Base-by-base conservation (phyloP, 2,888 invertebrate genomes). In the Pegoplata infirma region DNA sequence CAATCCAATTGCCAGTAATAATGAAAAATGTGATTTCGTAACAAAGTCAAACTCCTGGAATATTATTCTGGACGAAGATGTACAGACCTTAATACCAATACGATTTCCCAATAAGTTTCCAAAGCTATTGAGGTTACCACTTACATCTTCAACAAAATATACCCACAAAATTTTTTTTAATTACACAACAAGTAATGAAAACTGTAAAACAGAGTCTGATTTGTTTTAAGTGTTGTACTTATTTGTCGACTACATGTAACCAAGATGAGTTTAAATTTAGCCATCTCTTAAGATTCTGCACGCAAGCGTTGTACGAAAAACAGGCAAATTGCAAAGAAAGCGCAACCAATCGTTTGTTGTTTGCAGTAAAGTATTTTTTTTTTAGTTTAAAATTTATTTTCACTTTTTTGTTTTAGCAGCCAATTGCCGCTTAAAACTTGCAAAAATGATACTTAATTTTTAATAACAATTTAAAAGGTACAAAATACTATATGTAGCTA, bases 191-290 rank as follows among this genome's bases (percentile, higher is more conserved):
- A 28, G 49, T 51, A 36, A 63, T n/a, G 32, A 36, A 36, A 32
- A 51, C 63, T 46, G 51, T 36, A 63, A 51, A 73, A 67, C 19
- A 63, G 23, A 36, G 3, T 51, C 72, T 77, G 77, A 73, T 73
- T 73, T 77, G 67, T 73, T 77, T 44, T n/a, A 61, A 64, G 67
- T 58, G 59, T 75, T 79, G 69, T 55, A 71, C 61, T 66, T 59
- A 74, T 78, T 75, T 79, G 66, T 74, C 67, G 66, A 28, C 40
- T 67, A 68, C 21, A 49, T 67, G 66, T 59, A 51, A 58, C 58
- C 14, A 51, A 14, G 23, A 51, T 23, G n/a, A 7, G 40, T 49
- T 56, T 55, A 61, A 76, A 53, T 72, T 72, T 58, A 44, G 46
- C 16, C 36, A 46, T 56, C 7, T 61, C 51, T 21, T n/a, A n/a